Percentiles rank a stretch among this genome's conserved stretches.
phyloP scores from a whole-genome alignment of 2,113 vertebrate species.

The Scomber scombrus region DNA sequence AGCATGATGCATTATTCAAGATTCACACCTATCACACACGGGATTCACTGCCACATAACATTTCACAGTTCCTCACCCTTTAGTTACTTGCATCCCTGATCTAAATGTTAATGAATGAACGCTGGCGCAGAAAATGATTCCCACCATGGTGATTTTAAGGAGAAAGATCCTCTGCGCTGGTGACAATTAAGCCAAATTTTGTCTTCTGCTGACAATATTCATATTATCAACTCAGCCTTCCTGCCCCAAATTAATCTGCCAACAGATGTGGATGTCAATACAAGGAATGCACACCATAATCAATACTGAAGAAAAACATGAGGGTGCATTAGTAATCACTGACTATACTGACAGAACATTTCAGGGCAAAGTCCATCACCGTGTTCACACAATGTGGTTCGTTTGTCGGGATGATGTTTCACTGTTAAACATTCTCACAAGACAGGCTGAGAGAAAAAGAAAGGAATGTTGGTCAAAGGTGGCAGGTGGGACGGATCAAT shows the following conservation, averaged over 20 bases:
- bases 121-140: slow-evolving; percentile 6
- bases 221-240: slow-evolving; percentile 16
- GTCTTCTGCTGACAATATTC: slow-evolving; percentile 5
- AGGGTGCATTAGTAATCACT: slow-evolving; percentile 12
- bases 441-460: neutral
- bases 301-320: neutral
- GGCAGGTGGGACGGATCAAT: slow-evolving; percentile 11
- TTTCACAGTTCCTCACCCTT: slow-evolving; percentile 57
- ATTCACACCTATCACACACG: slow-evolving; percentile 54
- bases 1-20: slow-evolving; percentile 61
- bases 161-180: neutral
- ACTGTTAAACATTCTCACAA: slow-evolving; percentile 51
- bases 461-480: slow-evolving; percentile 45
- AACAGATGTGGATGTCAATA: slow-evolving; percentile 33
- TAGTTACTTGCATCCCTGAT: slow-evolving; percentile 39
- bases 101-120: slow-evolving; percentile 57
- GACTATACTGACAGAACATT: neutral
- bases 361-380: slow-evolving; percentile 43
- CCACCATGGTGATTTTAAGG: slow-evolving; percentile 8
- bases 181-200: slow-evolving; percentile 21
- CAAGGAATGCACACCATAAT: slow-evolving; percentile 9
- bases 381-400: slow-evolving; percentile 8
- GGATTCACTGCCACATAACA: slow-evolving; percentile 50
- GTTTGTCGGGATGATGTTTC: slow-evolving; percentile 29
- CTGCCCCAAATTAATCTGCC: neutral